Evolutionary conservation across 2,888 invertebrate genomes (phyloP), one percentile per base, ranked within the genome.

Genomic region (Iphiclides podalirius): DNA sequence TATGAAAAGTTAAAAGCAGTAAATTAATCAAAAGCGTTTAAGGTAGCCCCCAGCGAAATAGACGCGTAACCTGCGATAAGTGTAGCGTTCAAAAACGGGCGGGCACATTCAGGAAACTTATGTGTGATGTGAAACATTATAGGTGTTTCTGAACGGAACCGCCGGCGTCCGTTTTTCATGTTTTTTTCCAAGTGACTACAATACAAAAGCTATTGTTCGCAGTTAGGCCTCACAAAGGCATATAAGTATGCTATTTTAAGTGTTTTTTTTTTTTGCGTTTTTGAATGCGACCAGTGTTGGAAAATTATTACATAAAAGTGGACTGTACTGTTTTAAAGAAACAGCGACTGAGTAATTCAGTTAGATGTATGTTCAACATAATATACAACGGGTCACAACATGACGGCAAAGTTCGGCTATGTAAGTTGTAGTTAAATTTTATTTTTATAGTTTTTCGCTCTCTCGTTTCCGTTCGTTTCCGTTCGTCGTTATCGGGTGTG

Each of bases 371-470:
- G 86, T 84, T 80, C 83, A 74, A 79, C 79, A 86, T 86, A 84
- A 84, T 83, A 80, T 86, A 87, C 84, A 88, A 88, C 87, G 85
- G 83, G 79, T 84, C 86, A 84, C 88, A 89, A 86, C 89, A 89
- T 89, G 89, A 89, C 89, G 89, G 89, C 88, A 89, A 89, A 88
- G 86, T 86, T 88, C 79, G 88, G 89, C 89, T 89, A 89, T 89
- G 89, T 89, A 73, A 82, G 89, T 89, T 59, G 14, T 26, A 17
- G 28, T 40, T 31, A 36, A 37, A 13, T 23, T 45, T 48, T 41
- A 14, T 36, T 41, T 52, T 41, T 40, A 12, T 40, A 20, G 8
- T 33, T 40, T 33, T 39, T 33, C 36, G 38, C 46, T 52, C 23
- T 17, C 28, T 12, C 37, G 42, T 37, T 51, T 43, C 20, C 20